These are phyloP conservation scores for Enhydra lutris DNA, from an alignment of 2,113 vertebrate genomes.

Conservation along the genomic window DNA sequence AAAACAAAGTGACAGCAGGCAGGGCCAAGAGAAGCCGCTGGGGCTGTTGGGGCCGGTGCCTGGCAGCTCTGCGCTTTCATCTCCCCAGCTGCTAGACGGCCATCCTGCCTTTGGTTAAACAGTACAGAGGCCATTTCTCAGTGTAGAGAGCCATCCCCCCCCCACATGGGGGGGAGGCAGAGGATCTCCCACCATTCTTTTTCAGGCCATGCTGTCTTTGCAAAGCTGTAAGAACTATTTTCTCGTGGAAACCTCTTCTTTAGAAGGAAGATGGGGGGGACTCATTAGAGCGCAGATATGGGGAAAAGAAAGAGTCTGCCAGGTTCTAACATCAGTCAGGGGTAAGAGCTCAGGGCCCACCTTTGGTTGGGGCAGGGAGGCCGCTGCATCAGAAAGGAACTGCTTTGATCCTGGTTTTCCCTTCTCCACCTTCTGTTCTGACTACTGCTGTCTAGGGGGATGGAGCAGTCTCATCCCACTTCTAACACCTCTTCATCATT, in stretches of 20 bases:
- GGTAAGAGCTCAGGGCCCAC: neutral
- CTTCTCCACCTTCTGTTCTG: neutral
- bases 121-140: neutral
- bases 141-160: neutral
- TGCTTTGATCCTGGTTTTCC: neutral
- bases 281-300: neutral
- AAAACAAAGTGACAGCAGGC: neutral
- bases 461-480: neutral
- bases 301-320: neutral
- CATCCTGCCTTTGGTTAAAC: neutral
- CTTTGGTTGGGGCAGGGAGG: neutral
- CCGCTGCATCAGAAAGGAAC: neutral
- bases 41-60: neutral
- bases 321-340: neutral
- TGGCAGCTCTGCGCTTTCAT: neutral
- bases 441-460: neutral
- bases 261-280: neutral
- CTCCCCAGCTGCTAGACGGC: neutral
- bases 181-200: neutral
- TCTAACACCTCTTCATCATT: neutral
- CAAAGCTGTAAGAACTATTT: neutral
- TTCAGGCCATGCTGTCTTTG: neutral
- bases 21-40: neutral
- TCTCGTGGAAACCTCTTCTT: neutral
- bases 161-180: accelerated